phyloP scores from a whole-genome alignment of 2,113 vertebrate genomes.

The Oostethus manadensis region DNA sequence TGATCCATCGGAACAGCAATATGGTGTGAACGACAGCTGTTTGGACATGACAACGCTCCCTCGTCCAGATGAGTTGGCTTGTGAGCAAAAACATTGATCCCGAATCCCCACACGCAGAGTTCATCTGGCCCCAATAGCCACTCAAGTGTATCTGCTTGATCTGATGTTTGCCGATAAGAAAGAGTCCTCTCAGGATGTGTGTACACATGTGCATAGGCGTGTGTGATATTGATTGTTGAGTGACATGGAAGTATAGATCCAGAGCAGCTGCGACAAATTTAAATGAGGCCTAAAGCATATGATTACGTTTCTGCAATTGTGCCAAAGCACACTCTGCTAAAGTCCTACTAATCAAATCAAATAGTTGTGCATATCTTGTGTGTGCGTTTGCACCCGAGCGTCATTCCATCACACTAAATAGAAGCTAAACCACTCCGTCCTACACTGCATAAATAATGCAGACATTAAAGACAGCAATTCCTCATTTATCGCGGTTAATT shows the following conservation, averaged over 20 bases:
- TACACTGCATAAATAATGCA: no score
- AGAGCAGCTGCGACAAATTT: constrained; percentile 62
- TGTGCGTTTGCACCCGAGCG: no score
- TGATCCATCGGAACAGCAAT: constrained; percentile 52
- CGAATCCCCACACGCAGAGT: constrained; percentile 53
- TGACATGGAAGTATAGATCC: constrained; percentile 57
- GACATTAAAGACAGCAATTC: no score
- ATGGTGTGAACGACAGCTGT: constrained; percentile 57
- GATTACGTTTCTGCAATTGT: constrained; percentile 43
- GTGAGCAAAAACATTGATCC: constrained; percentile 65
- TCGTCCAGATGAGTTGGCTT: constrained; percentile 44
- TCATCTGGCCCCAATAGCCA: constrained; percentile 61
- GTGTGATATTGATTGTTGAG: constrained; percentile 59
- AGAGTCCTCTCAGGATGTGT: constrained; percentile 49
- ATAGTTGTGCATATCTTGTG: not conserved
- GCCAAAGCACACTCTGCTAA: constrained; percentile 1
- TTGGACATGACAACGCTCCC: constrained; percentile 33
- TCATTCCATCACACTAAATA: no score
- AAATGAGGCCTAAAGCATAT: constrained; percentile 49
- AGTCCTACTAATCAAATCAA: not conserved
- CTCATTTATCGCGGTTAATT: no score
- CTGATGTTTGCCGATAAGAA: constrained; percentile 65
- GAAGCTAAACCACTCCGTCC: no score
- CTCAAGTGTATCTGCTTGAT: constrained; percentile 66
- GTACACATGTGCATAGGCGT: constrained; percentile 28